Conservation (phyloP, 2,797 vertebrate genomes). For the Ctenopoma kingsleyae region DNA sequence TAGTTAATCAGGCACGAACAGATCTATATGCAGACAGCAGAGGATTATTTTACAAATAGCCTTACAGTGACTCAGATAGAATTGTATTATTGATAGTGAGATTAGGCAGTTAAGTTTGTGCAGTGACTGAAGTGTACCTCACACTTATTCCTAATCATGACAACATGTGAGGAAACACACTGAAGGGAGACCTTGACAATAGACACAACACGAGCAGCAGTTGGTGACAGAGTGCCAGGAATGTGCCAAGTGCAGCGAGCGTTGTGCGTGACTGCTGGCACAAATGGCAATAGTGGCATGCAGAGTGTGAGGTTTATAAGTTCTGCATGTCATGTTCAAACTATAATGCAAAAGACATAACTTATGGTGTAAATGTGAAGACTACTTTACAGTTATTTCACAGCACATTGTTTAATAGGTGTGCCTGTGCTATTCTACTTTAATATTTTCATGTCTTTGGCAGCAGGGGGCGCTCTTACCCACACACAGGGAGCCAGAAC, state of each 20-base stretch:
- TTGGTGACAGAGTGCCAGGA: slow-evolving; percentile 23
- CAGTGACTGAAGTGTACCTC: slow-evolving; percentile 37
- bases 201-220: slow-evolving; percentile 30
- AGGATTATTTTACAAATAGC: neutral
- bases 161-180: slow-evolving; percentile 49
- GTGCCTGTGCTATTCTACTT: neutral
- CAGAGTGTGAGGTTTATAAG: neutral
- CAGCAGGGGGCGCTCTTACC: slow-evolving; percentile 64
- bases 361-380: neutral
- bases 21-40: slow-evolving; percentile 1
- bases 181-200: slow-evolving; percentile 42
- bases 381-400: neutral
- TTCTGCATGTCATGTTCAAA: neutral
- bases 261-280: neutral
- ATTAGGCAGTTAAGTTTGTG: slow-evolving; percentile 5
- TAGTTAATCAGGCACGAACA: neutral
- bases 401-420: neutral
- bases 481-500: slow-evolving; percentile 21
- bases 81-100: slow-evolving; percentile 3
- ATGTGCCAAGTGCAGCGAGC: slow-evolving; percentile 5
- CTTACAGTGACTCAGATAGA: neutral
- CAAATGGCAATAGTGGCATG: neutral
- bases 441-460: slow-evolving; percentile 5
- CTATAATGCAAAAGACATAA: neutral
- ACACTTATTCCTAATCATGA: slow-evolving; percentile 18